Base-by-base conservation (phyloP, 1,140 invertebrate species). In the Drosophila jambulina region DNA sequence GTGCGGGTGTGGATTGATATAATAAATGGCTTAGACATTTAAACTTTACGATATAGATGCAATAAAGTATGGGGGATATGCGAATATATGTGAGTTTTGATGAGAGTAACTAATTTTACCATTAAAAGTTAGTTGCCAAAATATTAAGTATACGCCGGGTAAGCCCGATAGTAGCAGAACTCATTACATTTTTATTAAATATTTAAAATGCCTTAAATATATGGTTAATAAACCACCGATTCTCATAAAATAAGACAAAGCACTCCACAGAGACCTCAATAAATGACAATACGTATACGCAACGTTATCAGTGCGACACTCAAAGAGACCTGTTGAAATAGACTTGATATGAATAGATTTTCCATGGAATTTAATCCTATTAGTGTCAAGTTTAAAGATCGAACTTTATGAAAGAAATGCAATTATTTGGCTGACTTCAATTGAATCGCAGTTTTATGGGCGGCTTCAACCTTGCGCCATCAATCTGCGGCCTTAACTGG, bases 381-480 rank as follows among this genome's bases (percentile, higher is more conserved):
- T 68, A 45, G 62, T 43, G 67, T 64, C 46, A 51, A 70, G 67
- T 67, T 45, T 29, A 29, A 54, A 54, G 27, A 69, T 36, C 29
- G 45, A 4, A 40, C 60, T 29, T 15, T 17, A 13, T 32, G 17
- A 5, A 49, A 53, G 15, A 17, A 54, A 17, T 29, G 32, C 29
- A 7, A 57, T 57, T 69, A 70, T 56, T 45, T 12, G 8, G 17
- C 27, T 36, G 36, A 15, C 27, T 21, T 34, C 34, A 5, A 58
- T 45, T 38, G 25, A 27, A 40, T 48, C 12, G 25, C 25, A 34
- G 12, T 72, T 72, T 48, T 42, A 59, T 49, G n/a, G 32, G 51
- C 27, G 10, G 6, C 67, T 72, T 4, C 27, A 72, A 72, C 69
- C 69, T 72, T 72, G 67, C n/a, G n/a, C 53, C 69, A 72, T 72